A percentile compares a stretch with the other conserved stretches of the same genome.
These are phyloP conservation scores for Ips typographus DNA, from an alignment of 1,140 invertebrate genomes.

Conservation along the genomic window DNA sequence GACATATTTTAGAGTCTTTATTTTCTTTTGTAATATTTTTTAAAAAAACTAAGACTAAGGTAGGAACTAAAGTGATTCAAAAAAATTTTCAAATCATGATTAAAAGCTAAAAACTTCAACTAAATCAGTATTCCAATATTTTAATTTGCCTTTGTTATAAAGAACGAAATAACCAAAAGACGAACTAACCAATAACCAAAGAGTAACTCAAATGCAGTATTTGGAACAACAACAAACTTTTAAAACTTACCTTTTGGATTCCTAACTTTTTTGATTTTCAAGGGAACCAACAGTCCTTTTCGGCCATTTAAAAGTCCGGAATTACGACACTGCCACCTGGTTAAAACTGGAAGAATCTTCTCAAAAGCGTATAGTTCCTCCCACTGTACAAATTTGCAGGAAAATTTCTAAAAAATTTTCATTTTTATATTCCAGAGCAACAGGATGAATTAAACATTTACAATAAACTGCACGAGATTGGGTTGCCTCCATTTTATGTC, in stretches of 20 bases:
- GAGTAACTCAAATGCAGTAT: too few species aligned
- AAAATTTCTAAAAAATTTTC: constrained; percentile 60
- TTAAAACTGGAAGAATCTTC: constrained; percentile 76
- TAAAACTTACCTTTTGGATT: constrained; percentile 56
- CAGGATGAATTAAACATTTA: constrained; percentile 52
- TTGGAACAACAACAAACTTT: background rate
- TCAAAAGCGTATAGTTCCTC: constrained; percentile 72
- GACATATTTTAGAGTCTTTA: background rate
- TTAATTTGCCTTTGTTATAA: too few species aligned
- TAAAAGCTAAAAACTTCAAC: too few species aligned
- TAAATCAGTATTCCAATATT: too few species aligned
- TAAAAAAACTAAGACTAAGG: too few species aligned
- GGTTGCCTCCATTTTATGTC: constrained; percentile 66
- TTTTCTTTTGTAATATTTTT: background rate
- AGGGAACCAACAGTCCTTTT: constrained; percentile 51
- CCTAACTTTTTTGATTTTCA: constrained; percentile 62
- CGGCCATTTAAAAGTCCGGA: constrained; percentile 38
- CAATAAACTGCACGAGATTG: constrained; percentile 68
- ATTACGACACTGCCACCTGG: constrained; percentile 67
- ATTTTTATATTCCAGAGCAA: background rate
- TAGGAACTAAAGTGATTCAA: too few species aligned
- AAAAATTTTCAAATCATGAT: too few species aligned
- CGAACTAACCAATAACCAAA: too few species aligned
- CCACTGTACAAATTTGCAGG: constrained; percentile 69
- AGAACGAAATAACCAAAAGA: too few species aligned